Evolutionary conservation across 2,888 invertebrate genomes (phyloP).

Genomic region (Hofmannophila pseudospretella): DNA sequence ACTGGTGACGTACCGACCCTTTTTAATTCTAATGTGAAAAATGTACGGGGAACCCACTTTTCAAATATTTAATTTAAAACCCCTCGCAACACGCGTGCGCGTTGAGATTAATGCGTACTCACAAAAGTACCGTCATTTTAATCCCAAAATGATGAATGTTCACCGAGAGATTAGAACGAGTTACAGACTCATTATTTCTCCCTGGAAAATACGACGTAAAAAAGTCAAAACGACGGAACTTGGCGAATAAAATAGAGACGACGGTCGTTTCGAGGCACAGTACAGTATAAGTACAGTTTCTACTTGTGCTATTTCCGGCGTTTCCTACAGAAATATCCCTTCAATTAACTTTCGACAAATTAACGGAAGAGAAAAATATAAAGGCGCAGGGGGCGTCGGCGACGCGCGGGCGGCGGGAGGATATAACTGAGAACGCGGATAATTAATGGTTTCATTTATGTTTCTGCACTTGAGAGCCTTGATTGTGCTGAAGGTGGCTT

Average conservation of each 20-base stretch:
- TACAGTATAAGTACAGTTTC: conserved; percentile 42
- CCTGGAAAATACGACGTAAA: conserved; percentile 5
- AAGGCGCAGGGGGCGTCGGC: conserved; percentile 35
- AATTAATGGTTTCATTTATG: conserved; percentile 78
- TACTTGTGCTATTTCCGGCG: conserved; percentile 47
- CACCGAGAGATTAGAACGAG: conserved; percentile 10
- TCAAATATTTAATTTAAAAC: conserved; percentile 34
- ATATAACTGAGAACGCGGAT: conserved; percentile 67
- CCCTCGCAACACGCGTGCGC: conserved; percentile 14
- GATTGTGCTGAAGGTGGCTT: conserved; percentile 65
- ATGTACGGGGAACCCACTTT: conserved; percentile 31
- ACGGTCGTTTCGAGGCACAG: no score
- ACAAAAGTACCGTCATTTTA: conserved; percentile 12
- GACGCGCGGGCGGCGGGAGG: conserved; percentile 24
- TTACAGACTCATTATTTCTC: conserved; percentile 9
- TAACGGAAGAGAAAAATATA: conserved; percentile 61
- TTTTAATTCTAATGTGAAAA: conserved; percentile 49
- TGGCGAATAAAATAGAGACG: conserved; percentile 27
- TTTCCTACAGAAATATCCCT: conserved; percentile 49
- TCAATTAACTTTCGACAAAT: conserved; percentile 68
- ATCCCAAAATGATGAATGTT: conserved; percentile 15
- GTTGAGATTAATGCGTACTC: conserved; percentile 15
- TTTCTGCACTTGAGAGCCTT: conserved; percentile 73
- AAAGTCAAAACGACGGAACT: conserved; percentile 10
- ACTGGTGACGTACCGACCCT: conserved; percentile 58